Evolutionary conservation across 2,888 invertebrate species (phyloP), one percentile per base, ranked within the genome.

Genomic region (Pammene aurita): DNA sequence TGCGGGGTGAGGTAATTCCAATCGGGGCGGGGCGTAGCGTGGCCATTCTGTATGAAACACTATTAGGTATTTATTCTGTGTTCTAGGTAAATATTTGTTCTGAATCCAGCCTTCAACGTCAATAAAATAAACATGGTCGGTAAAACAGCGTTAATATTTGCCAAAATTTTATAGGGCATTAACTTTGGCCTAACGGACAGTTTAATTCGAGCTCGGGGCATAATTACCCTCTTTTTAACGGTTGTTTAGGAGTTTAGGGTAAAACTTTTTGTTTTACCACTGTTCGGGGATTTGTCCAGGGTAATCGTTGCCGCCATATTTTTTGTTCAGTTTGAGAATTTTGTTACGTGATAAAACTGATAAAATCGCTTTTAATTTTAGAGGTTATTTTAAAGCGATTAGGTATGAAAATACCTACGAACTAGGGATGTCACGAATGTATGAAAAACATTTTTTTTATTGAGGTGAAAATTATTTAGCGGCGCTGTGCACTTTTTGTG

Each of bases 191-290:
- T 55, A 60, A 48, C 69, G 65, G 65, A 69, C 69, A 69, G 54
- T 60, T 69, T 69, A 65, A 69, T 60, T 69, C 54, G 54, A 46
- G 69, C 60, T 34, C 13, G 41, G 69, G 69, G 69, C 13, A n/a
- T 69, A 65, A 65, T 69, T 69, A 60, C 46, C 65, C 69, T 54
- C 60, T 69, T 69, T 66, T 60, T 65, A 69, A 69, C 69, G 64
- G 60, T 48, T 69, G 69, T 69, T 68, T 60, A 54, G 60, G 58
- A 65, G 69, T 65, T 69, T 41, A 10, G 63, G 65, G 44, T 44
- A 46, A 52, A 69, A 65, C 65, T 69, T 69, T 69, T 65, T 58
- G 64, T 58, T 69, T 69, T 60, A 69, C 65, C 54, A 60, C 69
- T 54, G 64, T 7, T 50, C n/a, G 35, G 69, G 69, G 65, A 69